These are phyloP conservation scores for Opisthograptis luteolata DNA, from an alignment of 2,888 invertebrate species.

Conservation along the genomic window DNA sequence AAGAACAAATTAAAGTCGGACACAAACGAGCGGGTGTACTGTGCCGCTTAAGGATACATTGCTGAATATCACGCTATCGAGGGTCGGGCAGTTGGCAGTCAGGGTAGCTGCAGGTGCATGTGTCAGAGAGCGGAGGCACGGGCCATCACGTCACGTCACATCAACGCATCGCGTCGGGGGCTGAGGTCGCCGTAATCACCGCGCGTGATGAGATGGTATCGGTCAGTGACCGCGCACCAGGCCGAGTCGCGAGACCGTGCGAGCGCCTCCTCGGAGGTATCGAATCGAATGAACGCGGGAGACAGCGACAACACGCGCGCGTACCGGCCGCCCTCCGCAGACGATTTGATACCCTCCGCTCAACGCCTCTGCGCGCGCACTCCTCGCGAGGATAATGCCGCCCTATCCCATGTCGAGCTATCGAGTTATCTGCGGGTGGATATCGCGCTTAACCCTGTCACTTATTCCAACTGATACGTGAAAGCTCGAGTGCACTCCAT, in stretches of 20 bases:
- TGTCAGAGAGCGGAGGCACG: constrained; percentile 45
- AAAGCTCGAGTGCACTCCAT: constrained; percentile 48
- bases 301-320: constrained; percentile 66
- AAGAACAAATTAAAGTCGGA: constrained; percentile 75
- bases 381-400: constrained; percentile 72
- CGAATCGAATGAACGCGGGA: constrained; percentile 63
- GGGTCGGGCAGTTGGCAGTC: constrained; percentile 63
- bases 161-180: constrained; percentile 43
- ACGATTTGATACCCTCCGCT: constrained; percentile 81
- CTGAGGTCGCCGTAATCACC: constrained; percentile 42
- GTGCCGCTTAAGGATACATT: constrained; percentile 66
- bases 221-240: constrained; percentile 73
- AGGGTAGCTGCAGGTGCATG: constrained; percentile 63
- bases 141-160: constrained; percentile 35
- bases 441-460: constrained; percentile 69
- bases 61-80: constrained; percentile 71
- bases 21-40: constrained; percentile 65
- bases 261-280: constrained; percentile 64
- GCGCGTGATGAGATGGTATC: constrained; percentile 53
- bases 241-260: constrained; percentile 46
- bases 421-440: constrained; percentile 75
- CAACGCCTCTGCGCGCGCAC: constrained; percentile 81
- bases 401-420: constrained; percentile 78
- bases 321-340: constrained; percentile 77
- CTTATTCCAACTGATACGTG: constrained; percentile 56